Evolutionary conservation across 2,113 vertebrate species (phyloP), one percentile per base, ranked within the genome.

Genomic region (Nycticryphes semicollaris): DNA sequence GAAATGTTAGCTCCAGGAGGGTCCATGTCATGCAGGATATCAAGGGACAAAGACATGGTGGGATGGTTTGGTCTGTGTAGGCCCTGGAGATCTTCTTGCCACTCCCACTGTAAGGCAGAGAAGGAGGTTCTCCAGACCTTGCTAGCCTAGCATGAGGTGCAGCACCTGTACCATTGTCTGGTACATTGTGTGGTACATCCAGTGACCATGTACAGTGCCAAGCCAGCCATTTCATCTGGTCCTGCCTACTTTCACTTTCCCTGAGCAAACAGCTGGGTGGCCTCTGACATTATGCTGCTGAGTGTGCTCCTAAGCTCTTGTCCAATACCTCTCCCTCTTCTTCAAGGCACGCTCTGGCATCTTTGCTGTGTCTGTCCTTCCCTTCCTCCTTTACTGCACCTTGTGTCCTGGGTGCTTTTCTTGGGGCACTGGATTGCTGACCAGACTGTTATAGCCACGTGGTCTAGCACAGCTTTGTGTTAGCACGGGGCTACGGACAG

Each of bases 121-220:
- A 63, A 67, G 8, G 15, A 45, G 31, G 57, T 53, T 10, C 24
- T 80, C 41, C 53, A 62, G 30, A 78, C 24, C 24, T 43, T 22
- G 16, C 47, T 41, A 45, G 31, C 14, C 31, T n/a, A 7, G 24
- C 17, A 50, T 0, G 0, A 47, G 62, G 3, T 54, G 48, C 48
- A 88, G 56, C 56, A 31, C 6, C 56, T 6, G 21, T 39, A 39
- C 39, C 39, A 39, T 39, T 39, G 39, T 39, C 9, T 39, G 9
- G 39, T 39, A 39, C 39, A 39, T 39, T 39, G 39, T 39, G 39
- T 39, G 9, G 39, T 39, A 39, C 39, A 39, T 39, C 39, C 39
- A 21, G 56, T 18, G 72, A 45, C 18, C 1, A 2, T 24, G 18
- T 72, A 10, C 15, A n/a, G 39, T 31, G 51, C 37, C 41, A 68